These are phyloP conservation scores for Andrena marginata DNA, from an alignment of 2,888 invertebrate species.

Conservation along the genomic window DNA sequence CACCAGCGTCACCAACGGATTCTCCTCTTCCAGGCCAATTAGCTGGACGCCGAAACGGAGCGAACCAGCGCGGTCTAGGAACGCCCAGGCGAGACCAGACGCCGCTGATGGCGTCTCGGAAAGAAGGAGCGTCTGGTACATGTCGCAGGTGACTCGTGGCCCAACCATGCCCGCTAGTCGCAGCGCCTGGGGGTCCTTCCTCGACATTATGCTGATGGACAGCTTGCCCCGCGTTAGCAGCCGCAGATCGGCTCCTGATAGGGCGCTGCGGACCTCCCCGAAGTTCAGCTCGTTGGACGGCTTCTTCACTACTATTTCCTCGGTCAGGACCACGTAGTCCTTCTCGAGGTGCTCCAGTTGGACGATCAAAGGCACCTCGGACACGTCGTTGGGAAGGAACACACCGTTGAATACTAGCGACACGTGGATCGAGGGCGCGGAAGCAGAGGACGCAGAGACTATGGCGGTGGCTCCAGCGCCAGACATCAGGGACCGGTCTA, in stretches of 20 bases:
- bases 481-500: conserved; percentile 86
- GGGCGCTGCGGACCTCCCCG: conserved; percentile 92
- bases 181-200: conserved; percentile 88
- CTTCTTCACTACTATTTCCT: conserved; percentile 89
- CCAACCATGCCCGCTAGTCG: conserved; percentile 90
- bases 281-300: conserved; percentile 92
- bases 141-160: conserved; percentile 92
- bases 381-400: conserved; percentile 88
- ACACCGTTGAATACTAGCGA: conserved; percentile 94
- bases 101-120: conserved; percentile 86
- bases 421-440: conserved; percentile 92
- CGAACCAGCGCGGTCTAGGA: conserved; percentile 92
- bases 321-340: conserved; percentile 90
- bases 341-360: conserved; percentile 90
- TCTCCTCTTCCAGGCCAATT: conserved; percentile 80
- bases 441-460: conserved; percentile 92
- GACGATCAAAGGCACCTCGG: conserved; percentile 90
- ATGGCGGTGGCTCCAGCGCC: conserved; percentile 94
- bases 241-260: conserved; percentile 91
- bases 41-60: conserved; percentile 90
- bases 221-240: conserved; percentile 92
- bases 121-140: conserved; percentile 91
- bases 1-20: conserved; percentile 88
- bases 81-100: conserved; percentile 91
- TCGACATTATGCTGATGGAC: conserved; percentile 89